A percentile compares a stretch with the other conserved stretches of the same genome.
These are phyloP conservation scores for Phataginus tricuspis DNA, from an alignment of 2,797 vertebrate species.

Conservation along the genomic window DNA sequence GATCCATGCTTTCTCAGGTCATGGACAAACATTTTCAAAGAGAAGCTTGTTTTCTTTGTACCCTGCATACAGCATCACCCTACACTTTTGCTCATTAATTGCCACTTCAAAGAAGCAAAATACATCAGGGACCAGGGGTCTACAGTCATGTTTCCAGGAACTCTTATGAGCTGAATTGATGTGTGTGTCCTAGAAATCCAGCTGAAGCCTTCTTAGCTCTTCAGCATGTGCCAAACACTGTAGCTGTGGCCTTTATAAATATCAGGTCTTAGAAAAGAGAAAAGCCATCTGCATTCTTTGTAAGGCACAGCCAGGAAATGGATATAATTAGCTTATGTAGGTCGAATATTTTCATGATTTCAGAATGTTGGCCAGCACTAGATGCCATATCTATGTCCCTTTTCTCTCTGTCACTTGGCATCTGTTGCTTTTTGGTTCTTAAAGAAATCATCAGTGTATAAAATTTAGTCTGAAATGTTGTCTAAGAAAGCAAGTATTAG, in stretches of 20 bases:
- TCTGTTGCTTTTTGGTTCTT: not conserved
- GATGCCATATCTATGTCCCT: not conserved
- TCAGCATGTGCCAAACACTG: rapidly evolving
- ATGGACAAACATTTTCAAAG: not conserved
- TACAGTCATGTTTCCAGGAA: not conserved
- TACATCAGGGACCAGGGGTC: not conserved
- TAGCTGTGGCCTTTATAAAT: not conserved
- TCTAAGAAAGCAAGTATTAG: not conserved
- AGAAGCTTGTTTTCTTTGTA: not conserved
- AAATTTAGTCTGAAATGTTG: not conserved
- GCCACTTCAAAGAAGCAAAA: not conserved
- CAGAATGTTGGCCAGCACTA: not conserved
- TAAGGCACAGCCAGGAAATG: not conserved
- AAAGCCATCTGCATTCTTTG: not conserved
- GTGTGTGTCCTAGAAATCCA: too few species aligned
- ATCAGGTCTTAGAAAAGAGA: not conserved
- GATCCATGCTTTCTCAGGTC: rapidly evolving
- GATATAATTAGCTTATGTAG: not conserved
- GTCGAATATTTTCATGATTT: not conserved
- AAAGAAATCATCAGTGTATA: not conserved
- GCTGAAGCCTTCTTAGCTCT: not conserved
- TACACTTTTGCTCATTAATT: not conserved
- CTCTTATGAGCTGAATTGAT: not conserved
- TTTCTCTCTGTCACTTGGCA: not conserved
- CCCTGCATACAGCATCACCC: rapidly evolving